phyloP scores from a whole-genome alignment of 2,797 vertebrate species.

The Knipowitschia caucasica region DNA sequence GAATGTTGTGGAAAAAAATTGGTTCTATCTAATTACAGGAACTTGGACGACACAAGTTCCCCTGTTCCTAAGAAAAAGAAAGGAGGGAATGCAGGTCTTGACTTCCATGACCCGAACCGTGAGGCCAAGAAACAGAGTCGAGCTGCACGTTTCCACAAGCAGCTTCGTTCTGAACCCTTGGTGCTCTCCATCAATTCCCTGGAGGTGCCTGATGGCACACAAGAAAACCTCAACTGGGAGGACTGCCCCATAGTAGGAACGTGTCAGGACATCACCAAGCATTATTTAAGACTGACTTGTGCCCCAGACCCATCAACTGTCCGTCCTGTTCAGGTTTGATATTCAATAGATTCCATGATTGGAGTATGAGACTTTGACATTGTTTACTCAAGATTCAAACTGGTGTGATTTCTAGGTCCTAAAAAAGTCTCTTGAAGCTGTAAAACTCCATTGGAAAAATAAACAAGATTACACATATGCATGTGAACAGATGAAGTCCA shows the following conservation, averaged over 20 bases:
- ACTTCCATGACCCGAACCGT: constrained; percentile 87
- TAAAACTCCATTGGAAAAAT: constrained; percentile 87
- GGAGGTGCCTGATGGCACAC: constrained; percentile 71
- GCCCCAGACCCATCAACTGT: constrained; percentile 89
- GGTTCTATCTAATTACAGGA: no score
- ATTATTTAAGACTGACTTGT: constrained; percentile 89
- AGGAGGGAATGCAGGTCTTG: constrained; percentile 76
- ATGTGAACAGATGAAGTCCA: constrained; percentile 94
- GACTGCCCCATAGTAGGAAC: constrained; percentile 91
- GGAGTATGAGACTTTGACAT: background rate
- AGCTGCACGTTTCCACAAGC: constrained; percentile 88
- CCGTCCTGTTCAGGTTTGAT: constrained; percentile 80
- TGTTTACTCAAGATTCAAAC: background rate
- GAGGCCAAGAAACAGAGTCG: constrained; percentile 92
- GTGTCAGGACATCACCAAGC: constrained; percentile 88
- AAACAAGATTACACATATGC: constrained; percentile 90
- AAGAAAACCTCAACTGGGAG: constrained; percentile 87
- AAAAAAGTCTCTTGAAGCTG: constrained; percentile 80
- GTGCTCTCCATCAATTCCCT: constrained; percentile 82
- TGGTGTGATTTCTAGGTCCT: constrained; percentile 74
- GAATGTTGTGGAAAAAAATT: no score
- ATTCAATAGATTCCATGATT: background rate
- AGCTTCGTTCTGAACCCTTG: constrained; percentile 85
- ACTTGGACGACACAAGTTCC: constrained; percentile 68
- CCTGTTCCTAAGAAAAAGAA: constrained; percentile 79